A percentile compares a stretch with the other conserved stretches of the same genome.
Conservation (phyloP, 1,140 invertebrate species). For the Drosophila sp. region DNA sequence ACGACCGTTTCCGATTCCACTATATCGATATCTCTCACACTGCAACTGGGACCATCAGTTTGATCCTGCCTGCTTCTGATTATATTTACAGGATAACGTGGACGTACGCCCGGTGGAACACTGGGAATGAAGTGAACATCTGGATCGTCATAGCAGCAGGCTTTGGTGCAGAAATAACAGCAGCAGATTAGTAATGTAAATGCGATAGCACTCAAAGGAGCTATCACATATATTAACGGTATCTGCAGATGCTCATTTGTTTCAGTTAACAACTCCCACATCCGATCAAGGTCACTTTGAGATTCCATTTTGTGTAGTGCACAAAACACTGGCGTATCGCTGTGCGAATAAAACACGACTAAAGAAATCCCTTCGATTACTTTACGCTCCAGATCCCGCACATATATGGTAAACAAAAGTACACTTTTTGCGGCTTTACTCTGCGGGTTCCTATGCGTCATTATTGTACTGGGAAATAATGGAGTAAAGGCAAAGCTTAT, state of each 20-base stretch:
- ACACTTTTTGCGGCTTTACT: background rate
- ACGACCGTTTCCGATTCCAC: background rate
- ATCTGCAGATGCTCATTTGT: background rate
- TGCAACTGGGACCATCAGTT: background rate
- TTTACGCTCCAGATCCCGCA: background rate
- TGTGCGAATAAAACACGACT: background rate
- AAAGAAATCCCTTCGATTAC: background rate
- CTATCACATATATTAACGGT: constrained; percentile 19
- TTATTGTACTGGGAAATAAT: background rate
- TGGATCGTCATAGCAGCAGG: background rate
- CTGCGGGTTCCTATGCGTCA: background rate
- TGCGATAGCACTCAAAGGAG: background rate
- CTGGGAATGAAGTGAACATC: constrained; percentile 11
- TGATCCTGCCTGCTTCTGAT: background rate
- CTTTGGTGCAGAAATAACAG: background rate
- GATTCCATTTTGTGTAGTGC: constrained; percentile 12
- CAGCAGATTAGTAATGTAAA: background rate
- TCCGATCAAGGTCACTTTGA: background rate
- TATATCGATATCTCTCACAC: background rate
- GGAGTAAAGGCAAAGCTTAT: constrained; percentile 4
- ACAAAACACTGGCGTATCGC: background rate
- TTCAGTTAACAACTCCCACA: constrained; percentile 6
- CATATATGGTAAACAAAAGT: no score
- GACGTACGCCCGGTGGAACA: background rate
- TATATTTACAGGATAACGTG: background rate